Evolutionary conservation across 2,113 vertebrate species (phyloP).

Genomic region (Melanotaenia duboulayi): DNA sequence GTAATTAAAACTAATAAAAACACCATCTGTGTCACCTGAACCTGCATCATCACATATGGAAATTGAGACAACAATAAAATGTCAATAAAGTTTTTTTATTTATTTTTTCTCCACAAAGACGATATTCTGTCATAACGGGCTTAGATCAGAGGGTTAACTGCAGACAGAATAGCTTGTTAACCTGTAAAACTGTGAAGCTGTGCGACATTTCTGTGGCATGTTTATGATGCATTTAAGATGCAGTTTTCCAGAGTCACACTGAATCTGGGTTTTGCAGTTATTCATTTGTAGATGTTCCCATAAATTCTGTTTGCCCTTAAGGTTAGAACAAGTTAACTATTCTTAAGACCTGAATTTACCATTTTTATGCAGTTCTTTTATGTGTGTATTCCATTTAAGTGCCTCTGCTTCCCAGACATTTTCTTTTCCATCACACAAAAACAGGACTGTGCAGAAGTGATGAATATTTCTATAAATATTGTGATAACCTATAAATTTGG

Average conservation of each 20-base stretch:
- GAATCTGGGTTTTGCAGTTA: background rate
- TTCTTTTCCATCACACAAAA: background rate
- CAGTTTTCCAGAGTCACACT: background rate
- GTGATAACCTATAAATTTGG: background rate
- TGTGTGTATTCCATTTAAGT: background rate
- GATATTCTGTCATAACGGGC: background rate
- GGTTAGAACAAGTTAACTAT: background rate
- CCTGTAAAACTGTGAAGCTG: background rate
- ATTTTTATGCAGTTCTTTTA: background rate
- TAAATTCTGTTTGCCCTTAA: background rate
- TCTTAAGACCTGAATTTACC: background rate
- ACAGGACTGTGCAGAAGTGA: background rate
- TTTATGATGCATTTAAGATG: background rate
- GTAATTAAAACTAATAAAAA: too few species aligned
- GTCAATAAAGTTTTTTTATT: too few species aligned
- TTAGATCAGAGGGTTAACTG: background rate
- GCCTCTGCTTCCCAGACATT: background rate
- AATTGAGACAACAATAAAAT: too few species aligned
- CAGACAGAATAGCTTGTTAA: background rate
- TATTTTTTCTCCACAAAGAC: too few species aligned
- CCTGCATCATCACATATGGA: too few species aligned
- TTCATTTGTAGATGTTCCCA: background rate
- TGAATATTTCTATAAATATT: background rate
- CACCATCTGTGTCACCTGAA: too few species aligned
- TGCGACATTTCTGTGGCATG: background rate